Percentiles rank a stretch among this genome's conserved stretches.
Conservation (phyloP, 2,797 vertebrate genomes). For the Lacerta bilineata region DNA sequence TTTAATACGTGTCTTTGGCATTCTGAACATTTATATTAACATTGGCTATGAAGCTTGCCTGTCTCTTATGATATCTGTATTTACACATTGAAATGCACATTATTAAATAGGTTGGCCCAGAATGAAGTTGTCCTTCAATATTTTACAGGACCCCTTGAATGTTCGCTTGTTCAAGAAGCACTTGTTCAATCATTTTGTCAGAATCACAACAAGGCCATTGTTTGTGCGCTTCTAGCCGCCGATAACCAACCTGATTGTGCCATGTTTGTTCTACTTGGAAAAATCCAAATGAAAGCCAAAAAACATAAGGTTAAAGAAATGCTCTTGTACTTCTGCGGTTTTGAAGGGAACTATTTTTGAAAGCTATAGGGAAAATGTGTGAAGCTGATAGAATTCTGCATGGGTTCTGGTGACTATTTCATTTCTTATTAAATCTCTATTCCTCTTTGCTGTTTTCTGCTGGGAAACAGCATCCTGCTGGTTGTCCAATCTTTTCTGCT, state of each 20-base stretch:
- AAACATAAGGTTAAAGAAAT: conserved; percentile 77
- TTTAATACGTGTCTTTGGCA: background rate
- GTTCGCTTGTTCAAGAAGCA: conserved; percentile 79
- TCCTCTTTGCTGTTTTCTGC: background rate
- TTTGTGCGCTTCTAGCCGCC: conserved; percentile 66
- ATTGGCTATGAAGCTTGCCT: background rate
- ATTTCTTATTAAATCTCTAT: too few species aligned
- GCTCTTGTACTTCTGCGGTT: conserved; percentile 6
- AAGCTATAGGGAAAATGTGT: background rate
- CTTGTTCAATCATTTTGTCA: conserved; percentile 82
- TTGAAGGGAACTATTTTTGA: background rate
- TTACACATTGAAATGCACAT: background rate
- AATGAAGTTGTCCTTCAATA: conserved; percentile 10
- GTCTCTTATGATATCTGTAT: background rate
- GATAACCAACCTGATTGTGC: conserved; percentile 58
- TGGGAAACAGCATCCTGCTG: background rate
- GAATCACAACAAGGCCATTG: conserved; percentile 79
- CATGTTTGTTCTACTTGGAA: conserved; percentile 78
- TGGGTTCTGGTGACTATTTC: background rate
- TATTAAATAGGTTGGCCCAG: background rate
- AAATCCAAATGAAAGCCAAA: conserved; percentile 83
- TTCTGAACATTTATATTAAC: background rate
- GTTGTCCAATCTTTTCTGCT: too few species aligned
- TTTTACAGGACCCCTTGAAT: conserved; percentile 67
- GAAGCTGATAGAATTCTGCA: background rate